Evolutionary conservation across 2,888 invertebrate species (phyloP), one percentile per base, ranked within the genome.

Genomic region (Hydriomena furcata): DNA sequence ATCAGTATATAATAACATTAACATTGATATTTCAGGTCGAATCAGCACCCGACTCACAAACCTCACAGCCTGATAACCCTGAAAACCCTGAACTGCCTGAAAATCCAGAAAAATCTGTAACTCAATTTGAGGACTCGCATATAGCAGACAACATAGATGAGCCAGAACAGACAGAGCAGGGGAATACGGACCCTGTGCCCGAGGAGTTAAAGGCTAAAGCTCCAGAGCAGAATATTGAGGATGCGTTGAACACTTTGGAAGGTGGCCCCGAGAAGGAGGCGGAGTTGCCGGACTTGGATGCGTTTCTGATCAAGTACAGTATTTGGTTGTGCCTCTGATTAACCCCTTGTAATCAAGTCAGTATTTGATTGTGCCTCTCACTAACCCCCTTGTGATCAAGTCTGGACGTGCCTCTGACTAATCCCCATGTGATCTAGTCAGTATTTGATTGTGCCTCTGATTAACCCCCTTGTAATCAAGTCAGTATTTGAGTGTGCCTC

Each of bases 201-300:
- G 7, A 17, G 5, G 52, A 24, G 21, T 51, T 0, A 11, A 59
- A 44, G 6, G 11, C 27, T 2, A 61, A 55, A 42, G 28, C 50
- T 7, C 51, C 55, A 0, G 60, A 61, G 0, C 66, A 69, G 10
- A 73, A 78, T 7, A 82, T 85, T 4, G 85, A 86, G 30, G 71
- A 79, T 23, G 73, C 78, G 0, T 50, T 86, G 1, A 79, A 80
- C 23, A 73, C 70, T 34, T 61, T 85, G 40, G 82, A 85, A 25
- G 71, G 58, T 13, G 6, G 51, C 8, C 40, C 49, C 0, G 58
- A 56, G 28, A 61, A 65, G 0, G 71, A 71, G 0, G 10, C 72
- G 0, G 34, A 38, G 1, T 58, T 68, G 0, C 74, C 71, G 1
- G 73, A 72, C 0, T 47, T 81, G 5, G 73, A 80, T 2, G 61